A percentile compares a stretch with the other conserved stretches of the same genome.
Evolutionary conservation across 1,140 invertebrate genomes (phyloP).

Genomic region (Tribolium castaneum): DNA sequence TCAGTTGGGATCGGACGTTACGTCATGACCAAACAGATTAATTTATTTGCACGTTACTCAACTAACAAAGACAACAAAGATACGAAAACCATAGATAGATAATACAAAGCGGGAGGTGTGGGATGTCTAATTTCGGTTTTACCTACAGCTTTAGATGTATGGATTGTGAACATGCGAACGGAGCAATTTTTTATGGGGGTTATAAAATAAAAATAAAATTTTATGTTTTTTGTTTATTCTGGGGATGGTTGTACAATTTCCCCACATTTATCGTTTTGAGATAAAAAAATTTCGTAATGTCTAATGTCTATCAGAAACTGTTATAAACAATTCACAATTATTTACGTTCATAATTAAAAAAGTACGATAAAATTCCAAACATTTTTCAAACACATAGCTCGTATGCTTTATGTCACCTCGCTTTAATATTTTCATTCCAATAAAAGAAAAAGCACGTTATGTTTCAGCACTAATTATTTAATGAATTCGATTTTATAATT

Average conservation of each 20-base stretch:
- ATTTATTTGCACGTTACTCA: conserved; percentile 25
- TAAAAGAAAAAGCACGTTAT: not conserved
- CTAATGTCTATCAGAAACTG: not conserved
- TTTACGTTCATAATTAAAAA: not conserved
- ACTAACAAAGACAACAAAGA: conserved; percentile 24
- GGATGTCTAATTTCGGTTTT: not conserved
- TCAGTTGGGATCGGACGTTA: conserved; percentile 8
- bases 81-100: not conserved
- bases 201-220: not conserved
- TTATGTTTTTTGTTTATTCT: not conserved
- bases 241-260: not conserved
- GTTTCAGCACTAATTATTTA: not conserved
- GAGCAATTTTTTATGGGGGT: not conserved
- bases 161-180: not conserved
- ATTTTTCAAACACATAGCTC: not conserved
- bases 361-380: not conserved
- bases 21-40: conserved; percentile 27
- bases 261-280: not conserved
- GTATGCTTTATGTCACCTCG: not conserved
- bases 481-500: not conserved
- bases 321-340: not conserved
- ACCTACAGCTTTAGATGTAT: not conserved
- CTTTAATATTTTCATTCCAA: not conserved
- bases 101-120: not conserved
- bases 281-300: not conserved